Evolutionary conservation across 1,140 invertebrate genomes (phyloP).

Genomic region (Drosophila arizonae): DNA sequence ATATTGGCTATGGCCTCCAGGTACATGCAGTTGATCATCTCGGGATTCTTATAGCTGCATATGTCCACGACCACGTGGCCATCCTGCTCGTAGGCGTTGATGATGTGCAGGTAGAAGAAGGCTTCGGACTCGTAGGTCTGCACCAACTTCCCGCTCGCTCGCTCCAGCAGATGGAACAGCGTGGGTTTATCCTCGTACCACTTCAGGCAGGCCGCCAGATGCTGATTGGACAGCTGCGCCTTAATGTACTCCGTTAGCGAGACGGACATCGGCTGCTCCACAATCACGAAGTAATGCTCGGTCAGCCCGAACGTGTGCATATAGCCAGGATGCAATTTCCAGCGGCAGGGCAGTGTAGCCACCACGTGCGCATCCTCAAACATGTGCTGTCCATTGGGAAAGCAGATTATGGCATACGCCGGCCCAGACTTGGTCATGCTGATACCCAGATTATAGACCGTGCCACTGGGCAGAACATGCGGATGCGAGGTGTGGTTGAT

Average conservation of each 20-base stretch:
- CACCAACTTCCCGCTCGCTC: constrained; percentile 85
- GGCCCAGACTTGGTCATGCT: constrained; percentile 87
- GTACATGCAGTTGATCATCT: constrained; percentile 94
- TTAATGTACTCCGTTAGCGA: constrained; percentile 86
- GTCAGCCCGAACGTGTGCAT: constrained; percentile 96
- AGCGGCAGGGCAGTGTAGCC: constrained; percentile 88
- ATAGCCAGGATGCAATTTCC: constrained; percentile 90
- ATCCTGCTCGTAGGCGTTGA: constrained; percentile 92
- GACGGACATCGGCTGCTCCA: constrained; percentile 92
- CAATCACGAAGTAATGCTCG: constrained; percentile 91
- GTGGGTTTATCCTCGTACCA: constrained; percentile 91
- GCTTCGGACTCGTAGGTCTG: constrained; percentile 87
- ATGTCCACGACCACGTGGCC: constrained; percentile 90
- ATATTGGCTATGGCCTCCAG: constrained; percentile 90
- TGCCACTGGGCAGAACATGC: constrained; percentile 89
- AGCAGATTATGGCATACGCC: constrained; percentile 88
- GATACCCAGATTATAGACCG: constrained; percentile 89
- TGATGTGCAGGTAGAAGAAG: constrained; percentile 94
- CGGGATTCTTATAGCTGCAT: constrained; percentile 91
- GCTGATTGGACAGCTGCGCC: constrained; percentile 86
- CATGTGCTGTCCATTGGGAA: constrained; percentile 86
- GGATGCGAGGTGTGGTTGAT: constrained; percentile 94
- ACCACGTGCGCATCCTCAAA: constrained; percentile 88
- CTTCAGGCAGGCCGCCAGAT: constrained; percentile 86
- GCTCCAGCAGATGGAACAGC: constrained; percentile 88